phyloP scores from a whole-genome alignment of 2,888 invertebrate genomes.

The Coelopa pilipes region DNA sequence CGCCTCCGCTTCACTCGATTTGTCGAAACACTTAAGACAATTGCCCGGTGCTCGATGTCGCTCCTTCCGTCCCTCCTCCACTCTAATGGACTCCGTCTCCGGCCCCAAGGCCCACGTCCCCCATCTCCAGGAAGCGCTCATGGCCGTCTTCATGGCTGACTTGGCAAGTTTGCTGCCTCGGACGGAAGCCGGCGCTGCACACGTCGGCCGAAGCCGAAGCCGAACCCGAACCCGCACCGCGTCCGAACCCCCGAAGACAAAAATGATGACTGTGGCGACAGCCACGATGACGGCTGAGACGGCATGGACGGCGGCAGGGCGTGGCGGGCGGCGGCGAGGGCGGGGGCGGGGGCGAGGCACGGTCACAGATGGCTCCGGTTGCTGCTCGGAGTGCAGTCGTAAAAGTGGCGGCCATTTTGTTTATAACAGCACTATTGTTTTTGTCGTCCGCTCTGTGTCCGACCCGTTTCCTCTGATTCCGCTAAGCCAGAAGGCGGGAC shows the following conservation, averaged over 20 bases:
- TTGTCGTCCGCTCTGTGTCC: neutral
- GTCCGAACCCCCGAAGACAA: neutral
- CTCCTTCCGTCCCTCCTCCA: neutral
- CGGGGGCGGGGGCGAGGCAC: slow-evolving; percentile 24
- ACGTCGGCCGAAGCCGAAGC: slow-evolving; percentile 43
- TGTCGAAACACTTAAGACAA: slow-evolving; percentile 16
- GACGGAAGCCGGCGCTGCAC: slow-evolving; percentile 12
- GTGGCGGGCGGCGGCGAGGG: slow-evolving; percentile 17
- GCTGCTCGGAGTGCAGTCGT: slow-evolving; percentile 24
- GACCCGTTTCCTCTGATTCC: neutral
- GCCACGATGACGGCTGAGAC: slow-evolving; percentile 4
- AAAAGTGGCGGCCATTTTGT: slow-evolving; percentile 25
- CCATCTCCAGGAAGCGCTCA: neutral
- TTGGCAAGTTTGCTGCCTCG: slow-evolving; percentile 7
- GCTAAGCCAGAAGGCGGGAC: too few relatives aligned
- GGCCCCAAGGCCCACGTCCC: too few relatives aligned
- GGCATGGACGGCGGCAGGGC: neutral
- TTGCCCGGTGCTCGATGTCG: slow-evolving; percentile 2
- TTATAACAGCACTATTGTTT: neutral
- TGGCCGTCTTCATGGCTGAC: slow-evolving; percentile 18
- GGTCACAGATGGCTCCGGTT: slow-evolving; percentile 37
- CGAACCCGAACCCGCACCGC: slow-evolving; percentile 35
- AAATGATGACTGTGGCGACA: slow-evolving; percentile 13
- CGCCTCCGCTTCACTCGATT: neutral
- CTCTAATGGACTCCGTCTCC: slow-evolving; percentile 15